Percentiles rank a stretch among this genome's conserved stretches.
These are phyloP conservation scores for Castor canadensis DNA, from an alignment of 2,113 vertebrate species.

Conservation along the genomic window DNA sequence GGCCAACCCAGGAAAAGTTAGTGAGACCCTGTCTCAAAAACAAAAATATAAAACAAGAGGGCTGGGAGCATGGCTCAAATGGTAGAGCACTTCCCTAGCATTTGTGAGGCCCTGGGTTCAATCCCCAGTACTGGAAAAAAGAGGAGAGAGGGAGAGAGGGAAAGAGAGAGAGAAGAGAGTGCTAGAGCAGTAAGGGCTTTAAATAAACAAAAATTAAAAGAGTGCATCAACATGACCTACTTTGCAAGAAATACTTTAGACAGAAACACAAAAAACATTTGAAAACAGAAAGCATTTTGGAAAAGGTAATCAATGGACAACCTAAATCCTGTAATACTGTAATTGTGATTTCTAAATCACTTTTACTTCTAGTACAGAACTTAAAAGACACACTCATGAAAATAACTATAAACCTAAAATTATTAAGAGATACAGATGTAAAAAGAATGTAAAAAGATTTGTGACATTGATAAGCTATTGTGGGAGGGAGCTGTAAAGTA, in stretches of 20 bases:
- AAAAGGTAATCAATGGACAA: neutral
- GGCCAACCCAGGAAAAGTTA: too few relatives aligned
- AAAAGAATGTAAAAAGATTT: neutral
- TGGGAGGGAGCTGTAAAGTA: neutral
- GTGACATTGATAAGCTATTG: neutral
- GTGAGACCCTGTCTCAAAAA: too few relatives aligned
- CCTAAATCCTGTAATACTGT: too few relatives aligned
- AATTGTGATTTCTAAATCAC: neutral
- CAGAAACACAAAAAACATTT: neutral
- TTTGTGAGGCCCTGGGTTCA: neutral
- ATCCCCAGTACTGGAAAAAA: too few relatives aligned
- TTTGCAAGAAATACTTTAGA: neutral
- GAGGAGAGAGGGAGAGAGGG: too few relatives aligned
- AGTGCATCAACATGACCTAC: neutral
- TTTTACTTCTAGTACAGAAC: neutral
- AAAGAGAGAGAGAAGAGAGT: too few relatives aligned
- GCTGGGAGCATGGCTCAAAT: too few relatives aligned
- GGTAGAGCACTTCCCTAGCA: too few relatives aligned
- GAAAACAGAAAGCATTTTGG: neutral
- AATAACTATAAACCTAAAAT: neutral
- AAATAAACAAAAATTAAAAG: neutral
- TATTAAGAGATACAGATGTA: neutral
- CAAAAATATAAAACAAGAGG: too few relatives aligned
- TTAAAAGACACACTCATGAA: neutral
- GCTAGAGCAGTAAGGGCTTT: too few relatives aligned